Evolutionary conservation across 2,113 vertebrate species (phyloP), one percentile per base, ranked within the genome.

Genomic region (Trematocara macrostoma): DNA sequence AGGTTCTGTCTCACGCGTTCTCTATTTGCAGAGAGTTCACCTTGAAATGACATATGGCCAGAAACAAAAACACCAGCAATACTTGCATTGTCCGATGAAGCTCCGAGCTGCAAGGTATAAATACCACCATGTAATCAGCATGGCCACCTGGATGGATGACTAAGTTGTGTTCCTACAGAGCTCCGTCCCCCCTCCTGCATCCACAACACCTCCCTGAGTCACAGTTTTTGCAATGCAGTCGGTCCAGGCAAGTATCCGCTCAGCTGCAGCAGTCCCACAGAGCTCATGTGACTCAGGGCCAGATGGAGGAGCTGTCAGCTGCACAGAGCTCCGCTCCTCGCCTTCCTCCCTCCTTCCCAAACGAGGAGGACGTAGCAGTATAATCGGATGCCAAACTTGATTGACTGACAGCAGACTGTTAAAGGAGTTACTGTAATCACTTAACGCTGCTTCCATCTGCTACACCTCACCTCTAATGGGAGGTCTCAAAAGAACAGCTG

Each of bases 61-160:
- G 10, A 81, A 52, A 93, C 78, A 85, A 42, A 61, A 56, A 76
- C 38, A 86, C 61, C 78, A 85, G 84, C 59, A 78, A 93, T 94
- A 96, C 95, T 96, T 96, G 94, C 96, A 91, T 94, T 95, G 85
- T 78, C 89, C 61, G 59, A 81, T 91, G 91, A 96, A 64, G 93
- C 90, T 94, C 88, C 93, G 94, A 64, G 89, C 93, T 84, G 93
- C 83, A 42, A 96, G 86, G 91, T 96, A 96, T 61, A 96, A 86
- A 92, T 92, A 95, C 96, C 96, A 96, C 82, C 93, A 95, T 83
- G 90, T 95, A 79, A 95, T 90, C 69, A 96, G 86, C 96, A 96
- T 96, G 94, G 89, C 92, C 88, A 49, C 61, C 83, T 86, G 67
- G 86, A 16, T 20, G 42, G 84, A 89, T 61, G 87, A 57, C 88